These are phyloP conservation scores for Yponomeuta evonymella DNA, from an alignment of 2,888 invertebrate genomes.

Conservation along the genomic window DNA sequence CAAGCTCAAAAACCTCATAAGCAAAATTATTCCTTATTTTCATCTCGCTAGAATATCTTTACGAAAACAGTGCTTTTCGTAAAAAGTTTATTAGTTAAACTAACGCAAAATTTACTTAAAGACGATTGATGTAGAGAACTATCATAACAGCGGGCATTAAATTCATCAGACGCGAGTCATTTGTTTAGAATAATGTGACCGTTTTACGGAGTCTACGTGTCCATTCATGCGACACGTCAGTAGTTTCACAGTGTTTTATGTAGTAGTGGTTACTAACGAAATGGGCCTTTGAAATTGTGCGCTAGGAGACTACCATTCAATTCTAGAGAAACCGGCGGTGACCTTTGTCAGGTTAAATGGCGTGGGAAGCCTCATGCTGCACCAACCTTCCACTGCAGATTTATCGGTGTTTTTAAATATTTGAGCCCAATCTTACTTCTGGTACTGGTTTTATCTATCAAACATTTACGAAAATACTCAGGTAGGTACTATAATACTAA, in stretches of 20 bases:
- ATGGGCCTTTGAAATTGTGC: not conserved
- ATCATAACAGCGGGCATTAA: constrained; percentile 4
- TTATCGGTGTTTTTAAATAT: too few species aligned
- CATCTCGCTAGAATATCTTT: not conserved
- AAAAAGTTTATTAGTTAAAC: not conserved
- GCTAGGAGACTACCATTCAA: not conserved
- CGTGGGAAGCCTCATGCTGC: constrained; percentile 25
- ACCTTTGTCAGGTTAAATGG: constrained; percentile 30
- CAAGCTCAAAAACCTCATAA: not conserved
- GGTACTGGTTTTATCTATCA: too few species aligned
- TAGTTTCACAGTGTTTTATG: not conserved
- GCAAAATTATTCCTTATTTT: not conserved
- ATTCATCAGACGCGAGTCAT: not conserved
- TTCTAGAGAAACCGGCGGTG: constrained; percentile 22
- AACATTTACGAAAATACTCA: too few species aligned
- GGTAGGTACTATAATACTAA: too few species aligned
- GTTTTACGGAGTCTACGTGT: not conserved
- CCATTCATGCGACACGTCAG: not conserved
- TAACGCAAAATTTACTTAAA: constrained; percentile 10
- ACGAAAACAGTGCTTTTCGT: not conserved
- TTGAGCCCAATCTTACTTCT: too few species aligned
- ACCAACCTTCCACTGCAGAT: not conserved
- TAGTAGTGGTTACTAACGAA: not conserved
- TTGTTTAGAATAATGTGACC: not conserved
- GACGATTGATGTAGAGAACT: constrained; percentile 11